phyloP scores from a whole-genome alignment of 2,113 vertebrate species.

The Heptranchias perlo region DNA sequence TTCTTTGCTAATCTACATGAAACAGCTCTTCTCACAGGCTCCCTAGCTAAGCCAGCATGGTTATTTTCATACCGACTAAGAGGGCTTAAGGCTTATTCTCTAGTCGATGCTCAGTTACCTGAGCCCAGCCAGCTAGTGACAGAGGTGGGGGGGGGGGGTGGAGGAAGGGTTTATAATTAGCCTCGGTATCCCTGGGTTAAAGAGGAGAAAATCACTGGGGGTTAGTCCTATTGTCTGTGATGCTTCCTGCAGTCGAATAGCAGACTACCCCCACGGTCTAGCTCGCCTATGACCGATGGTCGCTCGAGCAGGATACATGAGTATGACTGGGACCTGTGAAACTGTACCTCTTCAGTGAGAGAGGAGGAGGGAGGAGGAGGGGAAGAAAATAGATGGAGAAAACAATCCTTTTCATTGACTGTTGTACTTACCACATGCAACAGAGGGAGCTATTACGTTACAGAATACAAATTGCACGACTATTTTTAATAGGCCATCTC shows the following conservation, averaged over 20 bases:
- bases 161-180: not conserved
- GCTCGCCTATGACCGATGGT: no score
- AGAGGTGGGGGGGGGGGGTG: not conserved
- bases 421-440: not conserved
- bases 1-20: not conserved
- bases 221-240: no score
- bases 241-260: not conserved
- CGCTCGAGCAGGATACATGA: not conserved
- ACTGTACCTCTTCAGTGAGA: not conserved
- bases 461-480: not conserved
- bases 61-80: no score
- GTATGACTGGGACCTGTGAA: not conserved
- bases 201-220: not conserved
- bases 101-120: no score
- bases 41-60: no score
- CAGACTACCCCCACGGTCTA: not conserved
- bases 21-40: not conserved
- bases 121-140: no score
- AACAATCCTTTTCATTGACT: not conserved
- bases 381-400: not conserved
- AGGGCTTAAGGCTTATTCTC: no score
- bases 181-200: not conserved
- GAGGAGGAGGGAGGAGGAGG: not conserved
- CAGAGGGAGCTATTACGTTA: slow-evolving; percentile 4
- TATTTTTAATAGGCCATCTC: slow-evolving; percentile 5